phyloP scores from a whole-genome alignment of 2,888 invertebrate genomes.

The Odontomyia ornata region DNA sequence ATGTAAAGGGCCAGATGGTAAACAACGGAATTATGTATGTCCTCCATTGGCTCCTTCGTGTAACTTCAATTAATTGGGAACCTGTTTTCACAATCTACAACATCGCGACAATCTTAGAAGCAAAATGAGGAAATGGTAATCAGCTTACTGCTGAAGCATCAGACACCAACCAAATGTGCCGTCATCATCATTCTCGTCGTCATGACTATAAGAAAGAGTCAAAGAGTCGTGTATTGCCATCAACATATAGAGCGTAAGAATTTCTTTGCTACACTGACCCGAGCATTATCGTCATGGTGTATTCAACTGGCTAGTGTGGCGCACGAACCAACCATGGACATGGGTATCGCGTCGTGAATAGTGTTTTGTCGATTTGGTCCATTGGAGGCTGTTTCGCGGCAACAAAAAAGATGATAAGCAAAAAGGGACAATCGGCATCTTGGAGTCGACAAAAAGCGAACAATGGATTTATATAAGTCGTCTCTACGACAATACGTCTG shows the following conservation, averaged over 20 bases:
- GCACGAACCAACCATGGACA: too few relatives aligned
- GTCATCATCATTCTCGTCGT: not conserved
- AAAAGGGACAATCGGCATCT: conserved; percentile 18
- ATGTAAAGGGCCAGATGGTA: too few relatives aligned
- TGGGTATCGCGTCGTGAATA: not conserved
- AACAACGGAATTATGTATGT: too few relatives aligned
- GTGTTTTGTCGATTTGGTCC: not conserved
- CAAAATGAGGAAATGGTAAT: conserved; percentile 11
- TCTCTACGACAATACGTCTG: conserved; percentile 4
- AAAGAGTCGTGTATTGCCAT: not conserved
- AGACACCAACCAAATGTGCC: not conserved
- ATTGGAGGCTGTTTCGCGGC: not conserved
- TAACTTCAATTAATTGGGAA: not conserved
- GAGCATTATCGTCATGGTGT: not conserved
- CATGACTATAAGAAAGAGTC: not conserved
- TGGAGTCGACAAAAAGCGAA: conserved; percentile 13
- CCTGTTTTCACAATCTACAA: not conserved
- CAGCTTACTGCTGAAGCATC: conserved; percentile 5
- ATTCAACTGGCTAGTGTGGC: not conserved
- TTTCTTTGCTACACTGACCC: not conserved
- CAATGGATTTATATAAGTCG: conserved; percentile 20
- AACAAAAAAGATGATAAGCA: not conserved
- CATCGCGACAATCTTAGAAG: not conserved
- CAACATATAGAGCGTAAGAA: not conserved
- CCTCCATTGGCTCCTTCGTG: not conserved